Evolutionary conservation across 2,797 vertebrate species (phyloP), one percentile per base, ranked within the genome.

Genomic region (Sebastiscus tertius): DNA sequence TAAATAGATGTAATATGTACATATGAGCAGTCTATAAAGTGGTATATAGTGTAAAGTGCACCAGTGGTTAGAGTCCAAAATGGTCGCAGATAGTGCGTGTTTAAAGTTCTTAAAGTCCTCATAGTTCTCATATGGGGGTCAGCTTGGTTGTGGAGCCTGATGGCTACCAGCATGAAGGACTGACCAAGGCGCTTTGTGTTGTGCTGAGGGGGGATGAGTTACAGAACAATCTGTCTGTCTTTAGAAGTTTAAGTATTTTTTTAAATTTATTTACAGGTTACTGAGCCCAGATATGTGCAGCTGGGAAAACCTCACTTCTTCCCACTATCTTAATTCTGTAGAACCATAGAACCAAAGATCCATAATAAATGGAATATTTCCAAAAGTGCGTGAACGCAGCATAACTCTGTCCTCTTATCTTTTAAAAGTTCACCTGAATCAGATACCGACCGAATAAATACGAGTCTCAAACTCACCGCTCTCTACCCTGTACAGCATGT

Each of bases 331-430:
- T 49, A 16, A 34, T 29, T 36, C 1, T 56, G 14, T 26, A 16
- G 8, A 60, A 16, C 3, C 56, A 4, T 16, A 16, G 16, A 60
- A 11, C 2, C 56, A 6, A 67, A 49, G 4, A 49, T n/a, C 34
- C 1, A 71, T 9, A 29, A 27, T 27, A n/a, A 16, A 4, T n/a
- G 1, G 4, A 52, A 58, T 58, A 76, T 63, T 70, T 68, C 26
- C 29, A 54, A 71, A 52, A 58, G 55, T 1, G 31, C 29, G 1
- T 83, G 58, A 86, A 88, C 6, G 72, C 83, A 77, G 10, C 84
- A 62, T 42, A 42, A 42, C 39, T 42, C 39, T 42, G 39, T 5
- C 39, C 16, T 46, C 5, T 56, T 54, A 29, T 46, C 14, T 39
- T 65, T 34, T 52, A 34, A 65, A 59, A 31, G 10, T 60, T 4